Evolutionary conservation across 1,140 invertebrate genomes (phyloP).

Genomic region (Drosophila hydei): DNA sequence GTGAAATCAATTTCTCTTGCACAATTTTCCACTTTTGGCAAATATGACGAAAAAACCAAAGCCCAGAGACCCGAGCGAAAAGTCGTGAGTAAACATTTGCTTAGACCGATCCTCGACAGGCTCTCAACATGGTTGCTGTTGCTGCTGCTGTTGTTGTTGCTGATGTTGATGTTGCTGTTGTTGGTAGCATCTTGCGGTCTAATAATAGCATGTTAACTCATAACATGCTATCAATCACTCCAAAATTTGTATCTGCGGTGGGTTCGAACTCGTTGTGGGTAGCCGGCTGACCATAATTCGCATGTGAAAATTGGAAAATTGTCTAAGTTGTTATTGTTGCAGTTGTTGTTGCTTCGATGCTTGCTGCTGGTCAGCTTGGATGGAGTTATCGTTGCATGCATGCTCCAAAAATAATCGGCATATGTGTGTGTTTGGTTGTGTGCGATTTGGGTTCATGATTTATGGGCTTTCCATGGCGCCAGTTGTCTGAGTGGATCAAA

Average conservation of each 20-base stretch:
- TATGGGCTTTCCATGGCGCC: conserved; percentile 49
- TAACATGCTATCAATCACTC: conserved; percentile 81
- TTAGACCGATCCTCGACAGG: conserved; percentile 43
- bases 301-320: conserved; percentile 80
- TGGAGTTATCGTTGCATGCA: conserved; percentile 58
- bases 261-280: conserved; percentile 26
- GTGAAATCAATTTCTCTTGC: conserved; percentile 78
- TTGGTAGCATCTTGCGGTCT: conserved; percentile 76
- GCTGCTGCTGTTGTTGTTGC: conserved; percentile 33
- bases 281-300: conserved; percentile 60
- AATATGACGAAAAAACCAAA: conserved; percentile 72
- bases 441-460: conserved; percentile 32
- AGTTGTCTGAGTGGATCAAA: conserved; percentile 15
- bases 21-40: conserved; percentile 78
- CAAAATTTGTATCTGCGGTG: conserved; percentile 56
- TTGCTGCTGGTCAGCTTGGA: conserved; percentile 27
- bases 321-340: conserved; percentile 26
- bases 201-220: conserved; percentile 81
- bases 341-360: conserved; percentile 21
- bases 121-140: conserved; percentile 17
- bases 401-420: conserved; percentile 43
- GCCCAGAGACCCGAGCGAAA: conserved; percentile 42
- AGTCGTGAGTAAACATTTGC: conserved; percentile 77
- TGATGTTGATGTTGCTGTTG: conserved; percentile 26
- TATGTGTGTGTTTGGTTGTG: conserved; percentile 21